Evolutionary conservation across 2,797 vertebrate genomes (phyloP), one percentile per base, ranked within the genome.

Genomic region (Spondyliosoma cantharus): DNA sequence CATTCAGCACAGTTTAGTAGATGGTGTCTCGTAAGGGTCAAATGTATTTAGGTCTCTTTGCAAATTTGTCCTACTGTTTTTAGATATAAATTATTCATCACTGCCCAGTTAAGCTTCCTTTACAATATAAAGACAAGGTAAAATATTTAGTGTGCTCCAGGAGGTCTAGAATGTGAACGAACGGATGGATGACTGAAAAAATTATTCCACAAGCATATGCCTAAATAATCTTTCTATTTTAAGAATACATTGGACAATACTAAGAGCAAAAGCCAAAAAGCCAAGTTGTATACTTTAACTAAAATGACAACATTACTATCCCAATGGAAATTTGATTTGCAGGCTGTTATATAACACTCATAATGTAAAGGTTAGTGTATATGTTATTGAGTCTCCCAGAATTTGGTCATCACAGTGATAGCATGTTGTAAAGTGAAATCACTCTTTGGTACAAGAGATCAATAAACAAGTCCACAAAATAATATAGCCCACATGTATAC

Each of bases 141-240:
- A 85, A 86, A 85, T 86, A 84, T 89, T 84, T 71, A 83, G 49
- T 58, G 45, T 75, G 8, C 61, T 77, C 2, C 29, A 68, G 48
- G 67, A 76, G 70, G 32, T 71, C 60, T 37, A n/a, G 50, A 17
- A 37, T 19, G 16, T 82, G 32, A 25, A 52, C 68, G 24, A 3
- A 65, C 78, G 19, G 13, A 81, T 77, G 43, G 45, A 56, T 68
- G 43, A 32, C 37, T 37, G 37, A 58, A 74, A 52, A 59, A 2
- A 61, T 3, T 4, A 32, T 32, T 8, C 17, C 37, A 32, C 14
- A 63, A 6, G 20, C 25, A 62, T 24, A 45, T 43, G 8, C 11
- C 25, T 48, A 42, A 4, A 72, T 67, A 6, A 27, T 2, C 50
- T 16, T 53, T 27, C 50, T 17, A 24, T 19, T 7, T 70, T 52